Evolutionary conservation across 2,113 vertebrate species (phyloP).

Genomic region (Centropristis striata): DNA sequence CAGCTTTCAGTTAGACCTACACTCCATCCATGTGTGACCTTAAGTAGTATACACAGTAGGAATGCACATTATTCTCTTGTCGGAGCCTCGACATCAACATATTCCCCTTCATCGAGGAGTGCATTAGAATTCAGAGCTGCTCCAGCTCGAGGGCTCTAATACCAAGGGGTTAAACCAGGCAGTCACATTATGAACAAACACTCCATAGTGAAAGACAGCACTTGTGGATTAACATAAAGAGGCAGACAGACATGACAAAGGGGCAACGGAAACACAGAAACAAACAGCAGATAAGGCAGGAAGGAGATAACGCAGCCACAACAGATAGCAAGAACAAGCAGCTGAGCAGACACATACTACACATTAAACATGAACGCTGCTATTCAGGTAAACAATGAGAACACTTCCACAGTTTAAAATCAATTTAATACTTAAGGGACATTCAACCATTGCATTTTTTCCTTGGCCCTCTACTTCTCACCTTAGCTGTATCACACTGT

Average conservation of each 20-base stretch:
- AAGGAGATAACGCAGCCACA: constrained; percentile 30
- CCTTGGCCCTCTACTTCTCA: not conserved
- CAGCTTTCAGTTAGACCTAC: not conserved
- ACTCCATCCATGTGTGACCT: not conserved
- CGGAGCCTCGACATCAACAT: not conserved
- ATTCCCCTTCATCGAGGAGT: not conserved
- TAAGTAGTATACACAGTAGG: not conserved
- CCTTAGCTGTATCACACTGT: not conserved
- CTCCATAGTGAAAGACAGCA: constrained; percentile 38
- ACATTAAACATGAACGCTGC: not conserved
- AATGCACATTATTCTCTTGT: not conserved
- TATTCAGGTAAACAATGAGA: not conserved
- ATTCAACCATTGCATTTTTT: not conserved
- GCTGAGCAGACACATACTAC: constrained; percentile 5
- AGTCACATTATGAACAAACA: constrained; percentile 22
- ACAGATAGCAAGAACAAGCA: constrained; percentile 35
- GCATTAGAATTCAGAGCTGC: constrained; percentile 1
- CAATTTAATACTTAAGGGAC: not conserved
- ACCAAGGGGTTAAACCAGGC: constrained; percentile 11
- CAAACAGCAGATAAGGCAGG: constrained; percentile 48
- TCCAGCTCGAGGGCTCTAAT: not conserved
- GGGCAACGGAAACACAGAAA: constrained; percentile 25
- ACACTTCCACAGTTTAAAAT: not conserved
- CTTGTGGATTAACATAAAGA: constrained; percentile 49
- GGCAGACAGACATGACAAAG: constrained; percentile 37